These are phyloP conservation scores for Coecobrya sp. DNA, from an alignment of 2,888 invertebrate genomes.

Conservation along the genomic window DNA sequence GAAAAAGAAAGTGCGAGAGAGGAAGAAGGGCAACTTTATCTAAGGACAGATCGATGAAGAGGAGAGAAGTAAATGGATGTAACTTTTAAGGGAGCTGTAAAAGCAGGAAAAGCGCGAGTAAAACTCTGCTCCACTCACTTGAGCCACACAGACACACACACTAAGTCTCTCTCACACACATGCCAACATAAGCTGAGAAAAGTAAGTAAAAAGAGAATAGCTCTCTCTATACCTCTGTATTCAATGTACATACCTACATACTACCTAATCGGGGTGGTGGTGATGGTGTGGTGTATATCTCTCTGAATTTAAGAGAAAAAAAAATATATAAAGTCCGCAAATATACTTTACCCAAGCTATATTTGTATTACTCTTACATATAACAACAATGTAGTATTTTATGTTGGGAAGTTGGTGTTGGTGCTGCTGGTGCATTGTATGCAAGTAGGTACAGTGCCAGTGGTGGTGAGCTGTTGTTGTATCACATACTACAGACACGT, in stretches of 20 bases:
- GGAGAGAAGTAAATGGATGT: constrained; percentile 84
- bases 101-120: constrained; percentile 64
- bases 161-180: neutral
- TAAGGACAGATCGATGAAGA: constrained; percentile 86
- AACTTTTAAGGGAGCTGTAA: constrained; percentile 76
- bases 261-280: neutral
- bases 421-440: constrained; percentile 16
- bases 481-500: constrained; percentile 60
- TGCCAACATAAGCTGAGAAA: constrained; percentile 22
- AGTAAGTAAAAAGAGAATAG: constrained; percentile 52
- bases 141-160: constrained; percentile 69
- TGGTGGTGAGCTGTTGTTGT: constrained; percentile 52
- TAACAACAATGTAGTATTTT: constrained; percentile 11
- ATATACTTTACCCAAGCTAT: constrained; percentile 1
- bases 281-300: too few species aligned
- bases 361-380: too few species aligned
- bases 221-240: neutral
- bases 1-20: constrained; percentile 74
- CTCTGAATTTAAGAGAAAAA: constrained; percentile 9
- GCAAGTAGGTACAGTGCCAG: neutral
- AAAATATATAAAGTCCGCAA: neutral
- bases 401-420: constrained; percentile 27
- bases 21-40: constrained; percentile 85
- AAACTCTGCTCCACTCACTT: constrained; percentile 63
- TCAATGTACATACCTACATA: neutral